Evolutionary conservation across 2,113 vertebrate species (phyloP), one percentile per base, ranked within the genome.

Genomic region (Ia io): DNA sequence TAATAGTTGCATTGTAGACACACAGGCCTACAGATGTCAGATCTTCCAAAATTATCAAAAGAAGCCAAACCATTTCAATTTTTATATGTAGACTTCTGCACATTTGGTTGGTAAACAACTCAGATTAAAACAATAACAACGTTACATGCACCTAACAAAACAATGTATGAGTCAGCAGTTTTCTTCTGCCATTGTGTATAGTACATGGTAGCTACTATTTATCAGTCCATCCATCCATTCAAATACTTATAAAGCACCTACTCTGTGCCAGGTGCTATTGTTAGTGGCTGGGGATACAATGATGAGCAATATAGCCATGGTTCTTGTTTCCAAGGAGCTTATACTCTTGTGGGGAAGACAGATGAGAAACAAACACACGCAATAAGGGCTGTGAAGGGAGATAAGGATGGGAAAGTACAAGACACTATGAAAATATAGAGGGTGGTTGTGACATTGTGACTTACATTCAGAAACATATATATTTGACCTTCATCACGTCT

Each of bases 211-310:
- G 37, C 67, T 90, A 59, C 37, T 14, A 23, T 25, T 84, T 18
- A 44, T 44, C 49, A 4, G 80, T 25, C 35, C 61, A 65, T 56
- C 20, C 16, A 40, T 32, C 53, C 44, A 56, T 79, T 11, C 63
- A 61, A 88, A 84, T 13, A 94, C 42, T 70, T 93, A 82, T 6
- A 94, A 87, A 94, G 61, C 25, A 65, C 30, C 11, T 94, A 74
- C 30, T 89, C 59, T 93, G 25, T 73, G 23, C n/a, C 30, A 51
- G 25, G 61, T 9, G 9, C 67, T 73, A 12, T 69, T 35, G 44
- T 16, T 16, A 80, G 69, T 77, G 79, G 65, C 30, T 87, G 37
- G 76, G 56, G 59, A 80, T 44, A 53, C 32, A 76, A 71, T 44
- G 30, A 76, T 89, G 49, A 83, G 49, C 22, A 86, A 88, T 78